A percentile compares a stretch with the other conserved stretches of the same genome.
These are phyloP conservation scores for Perca fluviatilis DNA, from an alignment of 2,113 vertebrate genomes.

Conservation along the genomic window DNA sequence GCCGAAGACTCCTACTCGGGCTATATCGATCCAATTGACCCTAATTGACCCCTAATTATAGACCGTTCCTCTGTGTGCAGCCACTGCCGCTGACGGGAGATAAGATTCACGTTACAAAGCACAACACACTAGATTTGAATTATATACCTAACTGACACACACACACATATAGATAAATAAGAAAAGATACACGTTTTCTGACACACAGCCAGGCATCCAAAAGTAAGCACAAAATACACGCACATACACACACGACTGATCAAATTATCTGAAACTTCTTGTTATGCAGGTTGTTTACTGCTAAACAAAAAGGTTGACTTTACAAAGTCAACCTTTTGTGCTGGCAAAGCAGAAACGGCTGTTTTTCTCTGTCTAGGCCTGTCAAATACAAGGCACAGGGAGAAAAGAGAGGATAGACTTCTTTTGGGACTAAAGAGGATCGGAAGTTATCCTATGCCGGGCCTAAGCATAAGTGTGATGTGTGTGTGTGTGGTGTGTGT, in stretches of 20 bases:
- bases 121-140: conserved; percentile 28
- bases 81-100: conserved; percentile 27
- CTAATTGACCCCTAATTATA: conserved; percentile 75
- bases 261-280: conserved; percentile 55
- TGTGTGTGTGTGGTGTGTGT: conserved; percentile 6
- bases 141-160: not conserved
- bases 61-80: conserved; percentile 34
- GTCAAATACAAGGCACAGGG: conserved; percentile 45
- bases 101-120: conserved; percentile 23
- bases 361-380: conserved; percentile 53
- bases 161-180: not conserved
- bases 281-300: conserved; percentile 58
- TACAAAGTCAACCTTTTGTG: conserved; percentile 53
- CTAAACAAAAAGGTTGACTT: conserved; percentile 66
- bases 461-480: conserved; percentile 28
- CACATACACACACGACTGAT: conserved; percentile 27
- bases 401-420: conserved; percentile 41
- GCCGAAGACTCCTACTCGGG: conserved; percentile 50
- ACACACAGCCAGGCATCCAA: not conserved
- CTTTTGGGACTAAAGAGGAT: conserved; percentile 48
- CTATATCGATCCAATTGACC: conserved; percentile 76
- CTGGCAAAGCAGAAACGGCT: conserved; percentile 49
- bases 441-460: conserved; percentile 40
- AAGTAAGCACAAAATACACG: not conserved
- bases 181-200: not conserved